Conservation (phyloP, 1,140 invertebrate genomes). For the Drosophila kepulauana region DNA sequence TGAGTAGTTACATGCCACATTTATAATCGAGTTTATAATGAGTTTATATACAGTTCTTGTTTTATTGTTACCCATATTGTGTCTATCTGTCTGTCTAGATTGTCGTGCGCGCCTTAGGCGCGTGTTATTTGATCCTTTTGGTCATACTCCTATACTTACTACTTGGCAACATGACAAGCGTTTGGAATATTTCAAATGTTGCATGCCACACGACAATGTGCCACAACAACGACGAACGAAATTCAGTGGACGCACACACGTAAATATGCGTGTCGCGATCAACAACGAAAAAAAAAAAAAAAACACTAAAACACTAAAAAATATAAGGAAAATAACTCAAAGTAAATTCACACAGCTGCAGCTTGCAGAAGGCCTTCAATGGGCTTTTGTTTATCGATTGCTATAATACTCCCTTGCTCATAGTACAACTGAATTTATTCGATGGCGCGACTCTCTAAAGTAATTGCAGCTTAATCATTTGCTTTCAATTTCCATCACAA, state of each 20-base stretch:
- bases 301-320: background rate
- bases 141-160: background rate
- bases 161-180: conserved; percentile 37
- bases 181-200: conserved; percentile 36
- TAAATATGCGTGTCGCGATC: conserved; percentile 40
- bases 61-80: background rate
- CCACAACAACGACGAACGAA: background rate
- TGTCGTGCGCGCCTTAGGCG: conserved; percentile 15
- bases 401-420: too few relatives aligned
- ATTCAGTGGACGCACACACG: conserved; percentile 5
- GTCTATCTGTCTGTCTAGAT: background rate
- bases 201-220: conserved; percentile 36
- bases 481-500: background rate
- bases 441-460: background rate
- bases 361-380: background rate
- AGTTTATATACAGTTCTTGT: conserved; percentile 23
- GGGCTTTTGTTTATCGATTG: conserved; percentile 15
- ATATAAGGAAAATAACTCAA: background rate
- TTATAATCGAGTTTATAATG: conserved; percentile 40
- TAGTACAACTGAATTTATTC: too few relatives aligned
- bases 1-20: conserved; percentile 14
- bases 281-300: background rate
- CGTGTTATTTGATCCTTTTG: conserved; percentile 53
- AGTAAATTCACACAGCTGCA: background rate
- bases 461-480: background rate